phyloP scores from a whole-genome alignment of 1,140 invertebrate species.

The Cydia pomonella region DNA sequence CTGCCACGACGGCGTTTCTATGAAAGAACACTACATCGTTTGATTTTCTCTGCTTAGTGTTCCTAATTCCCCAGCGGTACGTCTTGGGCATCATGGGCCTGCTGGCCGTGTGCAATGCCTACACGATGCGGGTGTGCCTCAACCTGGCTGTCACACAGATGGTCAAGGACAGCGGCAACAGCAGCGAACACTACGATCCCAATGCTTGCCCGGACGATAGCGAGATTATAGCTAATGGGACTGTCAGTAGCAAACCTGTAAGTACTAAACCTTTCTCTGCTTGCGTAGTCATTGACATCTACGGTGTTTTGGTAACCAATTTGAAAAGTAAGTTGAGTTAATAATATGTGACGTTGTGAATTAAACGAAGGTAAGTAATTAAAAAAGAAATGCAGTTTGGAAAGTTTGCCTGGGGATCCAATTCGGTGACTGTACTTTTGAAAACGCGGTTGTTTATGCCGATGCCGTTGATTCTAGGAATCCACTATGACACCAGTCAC shows the following conservation, averaged over 20 bases:
- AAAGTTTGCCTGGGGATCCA: too few relatives aligned
- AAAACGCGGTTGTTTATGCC: too few relatives aligned
- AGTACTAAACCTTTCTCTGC: slow-evolving; percentile 38
- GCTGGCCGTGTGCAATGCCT: slow-evolving; percentile 84
- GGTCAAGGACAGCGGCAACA: slow-evolving; percentile 76
- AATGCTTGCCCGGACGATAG: slow-evolving; percentile 68
- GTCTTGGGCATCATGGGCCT: slow-evolving; percentile 84
- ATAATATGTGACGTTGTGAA: too few relatives aligned
- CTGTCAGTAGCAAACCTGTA: slow-evolving; percentile 61
- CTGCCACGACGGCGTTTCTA: background rate
- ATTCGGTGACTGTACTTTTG: too few relatives aligned
- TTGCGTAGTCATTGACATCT: background rate
- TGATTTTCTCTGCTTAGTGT: slow-evolving; percentile 67
- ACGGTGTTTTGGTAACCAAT: background rate
- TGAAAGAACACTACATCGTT: slow-evolving; percentile 24
- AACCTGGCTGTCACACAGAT: slow-evolving; percentile 89
- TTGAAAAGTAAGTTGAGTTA: too few relatives aligned
- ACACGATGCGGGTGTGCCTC: slow-evolving; percentile 86
- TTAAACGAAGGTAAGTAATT: too few relatives aligned
- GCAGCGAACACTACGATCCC: slow-evolving; percentile 59
- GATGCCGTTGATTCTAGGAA: too few relatives aligned
- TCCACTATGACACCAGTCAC: too few relatives aligned
- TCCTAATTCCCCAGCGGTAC: slow-evolving; percentile 78
- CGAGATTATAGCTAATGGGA: slow-evolving; percentile 62
- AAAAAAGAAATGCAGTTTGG: too few relatives aligned